Base-by-base conservation (phyloP, 2,113 vertebrate species). In the Tachysurus vachellii region DNA sequence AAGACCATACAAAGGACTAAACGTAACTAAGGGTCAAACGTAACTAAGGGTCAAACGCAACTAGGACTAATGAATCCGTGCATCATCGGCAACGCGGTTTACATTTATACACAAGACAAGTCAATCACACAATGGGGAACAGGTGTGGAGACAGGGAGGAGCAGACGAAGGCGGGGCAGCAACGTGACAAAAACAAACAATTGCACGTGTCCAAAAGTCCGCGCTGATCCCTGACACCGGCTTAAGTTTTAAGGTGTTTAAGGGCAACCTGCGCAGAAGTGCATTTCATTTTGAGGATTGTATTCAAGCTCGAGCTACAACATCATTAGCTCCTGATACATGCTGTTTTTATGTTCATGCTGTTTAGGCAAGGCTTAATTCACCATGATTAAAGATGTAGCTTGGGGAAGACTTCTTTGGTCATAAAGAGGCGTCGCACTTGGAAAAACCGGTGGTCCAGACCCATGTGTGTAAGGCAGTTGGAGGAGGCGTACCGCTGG, bases 351-450 rank as follows among this genome's bases (percentile, higher is more conserved):
- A 47, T 31, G 9, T 11, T 79, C 47, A 26, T 36, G 59, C 61
- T 66, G 75, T 80, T 17, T 21, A 76, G 47, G 75, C 44, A 56
- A 86, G 23, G 80, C 85, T 81, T 53, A 71, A 53, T n/a, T 76
- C 44, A 76, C 28, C 59, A 76, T 87, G 42, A 73, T 73, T 83
- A 53, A 83, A 61, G 42, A 53, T 7, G 71, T 70, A 79, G 80
- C 86, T 83, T 59, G 66, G 70, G 56, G 70, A 87, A 83, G 57
- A n/a, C 9, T 56, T 87, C 71, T 66, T 68, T 19, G 36, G 44
- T 77, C 59, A 54, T 80, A 71, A 82, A 56, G 53, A 70, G 36
- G 36, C 57, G 54, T 28, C 28, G 77, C 64, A 61, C 23, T 47
- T 21, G 57, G 70, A 83, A 77, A 66, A 44, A 9, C 57, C n/a